Conservation (phyloP, 1,140 invertebrate genomes). For the Microplitis demolitor region DNA sequence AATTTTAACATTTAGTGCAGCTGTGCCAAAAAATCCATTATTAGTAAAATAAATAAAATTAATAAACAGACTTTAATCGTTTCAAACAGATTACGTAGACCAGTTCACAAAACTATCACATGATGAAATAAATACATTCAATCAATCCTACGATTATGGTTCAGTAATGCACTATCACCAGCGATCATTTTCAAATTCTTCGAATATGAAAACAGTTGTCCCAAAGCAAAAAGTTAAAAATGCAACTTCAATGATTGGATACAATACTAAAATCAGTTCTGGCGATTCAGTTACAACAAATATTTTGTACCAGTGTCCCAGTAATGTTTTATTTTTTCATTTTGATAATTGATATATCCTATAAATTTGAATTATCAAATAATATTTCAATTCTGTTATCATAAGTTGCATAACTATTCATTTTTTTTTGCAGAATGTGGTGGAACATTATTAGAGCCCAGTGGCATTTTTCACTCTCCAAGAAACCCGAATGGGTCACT, state of each 20-base stretch:
- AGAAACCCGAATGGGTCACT: conserved; percentile 67
- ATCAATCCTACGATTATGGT: conserved; percentile 93
- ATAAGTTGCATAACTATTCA: no score
- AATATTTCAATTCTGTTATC: no score
- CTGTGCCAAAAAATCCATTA: not conserved
- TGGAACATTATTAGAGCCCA: conserved; percentile 88
- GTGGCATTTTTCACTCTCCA: conserved; percentile 80
- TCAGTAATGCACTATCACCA: conserved; percentile 99
- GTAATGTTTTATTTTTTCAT: conserved; percentile 69
- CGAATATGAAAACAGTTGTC: conserved; percentile 93
- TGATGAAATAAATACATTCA: conserved; percentile 84
- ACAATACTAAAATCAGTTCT: conserved; percentile 85
- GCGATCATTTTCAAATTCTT: conserved; percentile 98
- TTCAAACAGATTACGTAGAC: no score
- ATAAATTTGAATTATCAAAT: no score
- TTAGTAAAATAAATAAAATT: no score
- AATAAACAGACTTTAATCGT: no score
- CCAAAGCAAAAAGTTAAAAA: conserved; percentile 80
- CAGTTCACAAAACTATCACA: conserved; percentile 60
- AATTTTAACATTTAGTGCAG: no score
- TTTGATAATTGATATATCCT: no score
- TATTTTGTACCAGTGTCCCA: conserved; percentile 92
- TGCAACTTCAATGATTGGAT: conserved; percentile 90
- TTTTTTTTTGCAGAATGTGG: conserved; percentile 56
- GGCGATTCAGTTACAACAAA: conserved; percentile 97